These are phyloP conservation scores for Phrynocephalus forsythii DNA, from an alignment of 2,797 vertebrate species.

Conservation along the genomic window DNA sequence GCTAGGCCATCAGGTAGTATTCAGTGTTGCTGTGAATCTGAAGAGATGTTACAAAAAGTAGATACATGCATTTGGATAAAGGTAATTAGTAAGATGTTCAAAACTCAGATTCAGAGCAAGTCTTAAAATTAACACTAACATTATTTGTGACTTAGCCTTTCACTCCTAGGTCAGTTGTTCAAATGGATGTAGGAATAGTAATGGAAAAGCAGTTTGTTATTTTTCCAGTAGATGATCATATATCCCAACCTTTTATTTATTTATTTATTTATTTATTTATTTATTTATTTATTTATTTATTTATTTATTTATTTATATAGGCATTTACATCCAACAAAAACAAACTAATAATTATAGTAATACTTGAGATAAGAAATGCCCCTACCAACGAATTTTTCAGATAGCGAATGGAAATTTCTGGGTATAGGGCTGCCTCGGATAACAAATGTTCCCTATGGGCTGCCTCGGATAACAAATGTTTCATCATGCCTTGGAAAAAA, in stretches of 20 bases:
- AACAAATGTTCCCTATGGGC: no score
- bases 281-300: no score
- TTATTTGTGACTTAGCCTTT: not conserved
- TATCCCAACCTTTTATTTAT: not conserved
- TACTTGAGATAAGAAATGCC: no score
- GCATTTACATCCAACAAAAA: slow-evolving; percentile 1
- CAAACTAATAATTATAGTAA: not conserved
- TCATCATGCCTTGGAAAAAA: no score
- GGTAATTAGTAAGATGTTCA: not conserved
- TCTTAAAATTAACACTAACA: not conserved
- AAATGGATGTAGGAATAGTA: slow-evolving; percentile 17
- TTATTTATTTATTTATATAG: not conserved
- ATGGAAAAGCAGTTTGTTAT: not conserved
- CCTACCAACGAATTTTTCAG: no score
- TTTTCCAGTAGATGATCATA: not conserved
- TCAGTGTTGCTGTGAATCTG: slow-evolving; percentile 11
- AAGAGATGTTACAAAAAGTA: not conserved
- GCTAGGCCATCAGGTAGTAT: not conserved
- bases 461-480: no score
- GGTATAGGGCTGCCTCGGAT: no score
- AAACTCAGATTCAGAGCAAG: not conserved
- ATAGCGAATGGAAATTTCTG: no score
- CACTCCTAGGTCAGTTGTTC: not conserved
- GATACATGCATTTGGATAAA: slow-evolving; percentile 29
- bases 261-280: no score